Conservation (phyloP, 2,888 invertebrate genomes). For the Lasiommata megera region DNA sequence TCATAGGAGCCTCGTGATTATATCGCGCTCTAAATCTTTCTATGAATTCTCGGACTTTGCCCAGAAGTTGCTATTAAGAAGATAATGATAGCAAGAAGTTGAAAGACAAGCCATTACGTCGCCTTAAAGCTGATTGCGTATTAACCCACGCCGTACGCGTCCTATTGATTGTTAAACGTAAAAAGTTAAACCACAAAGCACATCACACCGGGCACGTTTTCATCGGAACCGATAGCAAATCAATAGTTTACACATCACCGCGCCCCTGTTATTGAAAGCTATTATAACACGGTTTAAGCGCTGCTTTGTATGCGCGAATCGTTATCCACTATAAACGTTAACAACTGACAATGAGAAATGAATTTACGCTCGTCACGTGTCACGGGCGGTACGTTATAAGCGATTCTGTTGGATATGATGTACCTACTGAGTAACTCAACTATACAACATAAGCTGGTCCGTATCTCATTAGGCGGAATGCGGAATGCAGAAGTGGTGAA, state of each 20-base stretch:
- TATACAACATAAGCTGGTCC: too few relatives aligned
- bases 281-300: slow-evolving; percentile 12
- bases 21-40: too few relatives aligned
- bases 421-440: background rate
- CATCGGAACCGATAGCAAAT: slow-evolving; percentile 6
- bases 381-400: slow-evolving; percentile 5
- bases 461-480: too few relatives aligned
- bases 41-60: too few relatives aligned
- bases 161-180: too few relatives aligned
- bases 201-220: background rate
- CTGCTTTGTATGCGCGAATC: slow-evolving; percentile 14
- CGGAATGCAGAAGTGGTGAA: too few relatives aligned
- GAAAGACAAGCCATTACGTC: too few relatives aligned
- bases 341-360: slow-evolving; percentile 13
- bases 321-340: slow-evolving; percentile 8
- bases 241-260: slow-evolving; percentile 15
- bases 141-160: too few relatives aligned
- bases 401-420: background rate
- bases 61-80: too few relatives aligned
- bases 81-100: too few relatives aligned
- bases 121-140: too few relatives aligned
- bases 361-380: slow-evolving; percentile 14
- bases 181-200: background rate
- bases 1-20: too few relatives aligned
- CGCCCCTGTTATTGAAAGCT: slow-evolving; percentile 15